Evolutionary conservation across 1,140 invertebrate genomes (phyloP).

Genomic region (Penaeus vannamei): DNA sequence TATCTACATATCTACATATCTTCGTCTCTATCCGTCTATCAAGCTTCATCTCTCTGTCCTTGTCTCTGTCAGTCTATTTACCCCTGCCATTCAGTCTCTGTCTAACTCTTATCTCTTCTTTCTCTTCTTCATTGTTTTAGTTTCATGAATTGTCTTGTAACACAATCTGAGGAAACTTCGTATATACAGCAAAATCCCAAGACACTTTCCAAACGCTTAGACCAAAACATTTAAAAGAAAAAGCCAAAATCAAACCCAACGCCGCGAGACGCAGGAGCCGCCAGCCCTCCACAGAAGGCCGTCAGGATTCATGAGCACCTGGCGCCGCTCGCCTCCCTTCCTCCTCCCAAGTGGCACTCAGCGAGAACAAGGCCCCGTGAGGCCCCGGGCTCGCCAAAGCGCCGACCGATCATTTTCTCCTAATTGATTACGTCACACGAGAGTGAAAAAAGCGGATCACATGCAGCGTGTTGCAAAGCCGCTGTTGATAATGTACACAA

Average conservation of each 20-base stretch:
- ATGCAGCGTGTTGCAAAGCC: slow-evolving; percentile 30
- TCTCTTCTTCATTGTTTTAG: neutral
- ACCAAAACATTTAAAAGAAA: too few species aligned
- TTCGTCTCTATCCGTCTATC: neutral
- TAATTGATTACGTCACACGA: neutral
- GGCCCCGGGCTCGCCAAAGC: too few species aligned
- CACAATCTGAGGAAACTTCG: neutral
- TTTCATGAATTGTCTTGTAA: neutral
- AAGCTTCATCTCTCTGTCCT: neutral
- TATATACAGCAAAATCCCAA: neutral
- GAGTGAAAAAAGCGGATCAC: neutral
- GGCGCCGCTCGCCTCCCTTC: too few species aligned
- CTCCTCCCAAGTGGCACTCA: too few species aligned
- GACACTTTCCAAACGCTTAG: too few species aligned
- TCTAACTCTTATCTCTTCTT: slow-evolving; percentile 11
- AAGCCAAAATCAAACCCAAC: too few species aligned
- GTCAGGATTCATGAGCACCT: too few species aligned
- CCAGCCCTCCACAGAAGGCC: too few species aligned
- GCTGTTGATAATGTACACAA: slow-evolving; percentile 47
- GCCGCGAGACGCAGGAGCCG: too few species aligned
- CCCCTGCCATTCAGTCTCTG: neutral
- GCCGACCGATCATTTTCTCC: too few species aligned
- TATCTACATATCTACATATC: too few species aligned
- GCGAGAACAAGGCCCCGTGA: too few species aligned
- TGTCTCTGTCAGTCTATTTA: neutral